Evolutionary conservation across 2,797 vertebrate species (phyloP), one percentile per base, ranked within the genome.

Genomic region (Scolopax rusticola): DNA sequence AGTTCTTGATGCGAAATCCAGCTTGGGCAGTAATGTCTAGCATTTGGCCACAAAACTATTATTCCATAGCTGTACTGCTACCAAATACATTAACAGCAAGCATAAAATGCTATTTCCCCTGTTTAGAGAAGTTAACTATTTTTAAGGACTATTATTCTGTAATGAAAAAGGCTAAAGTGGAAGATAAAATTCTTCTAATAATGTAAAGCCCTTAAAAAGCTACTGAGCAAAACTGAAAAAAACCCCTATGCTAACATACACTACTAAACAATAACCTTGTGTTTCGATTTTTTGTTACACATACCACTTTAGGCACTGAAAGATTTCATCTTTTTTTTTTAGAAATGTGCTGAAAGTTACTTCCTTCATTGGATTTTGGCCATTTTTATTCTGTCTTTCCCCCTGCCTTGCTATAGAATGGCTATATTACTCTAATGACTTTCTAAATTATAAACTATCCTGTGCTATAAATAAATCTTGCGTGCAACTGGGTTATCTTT

Each of bases 1-100:
- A 43, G 30, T 79, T 85, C 45, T 80, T 63, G 48, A 74, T 85
- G 57, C 77, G 88, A 69, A 89, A 88, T 76, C 65, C 94, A 95
- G 32, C 40, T 84, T 92, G 73, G 51, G 67, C 79, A 54, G 56
- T 73, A 79, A 40, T 61, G 41, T 76, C 65, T 36, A 51, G 51
- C 57, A 53, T 74, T 94, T 94, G 71, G 83, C 90, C 67, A 60
- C 65, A 33, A 74, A 88, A 50, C 24, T 53, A 27, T 47, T 94
- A 63, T 84, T 89, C 45, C 3, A 0, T 30, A 47, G 67, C 75
- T 85, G 38, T 47, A 51, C 7, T 48, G n/a, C 40, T 92, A 92
- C 54, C 45, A 51, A 85, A 50, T 53, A 36, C 33, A 64, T 76
- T n/a, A 19, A 19, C 10, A 79, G 41, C 41, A 63, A 77, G 54